phyloP scores from a whole-genome alignment of 2,113 vertebrate species.

The Eurystomus gularis region DNA sequence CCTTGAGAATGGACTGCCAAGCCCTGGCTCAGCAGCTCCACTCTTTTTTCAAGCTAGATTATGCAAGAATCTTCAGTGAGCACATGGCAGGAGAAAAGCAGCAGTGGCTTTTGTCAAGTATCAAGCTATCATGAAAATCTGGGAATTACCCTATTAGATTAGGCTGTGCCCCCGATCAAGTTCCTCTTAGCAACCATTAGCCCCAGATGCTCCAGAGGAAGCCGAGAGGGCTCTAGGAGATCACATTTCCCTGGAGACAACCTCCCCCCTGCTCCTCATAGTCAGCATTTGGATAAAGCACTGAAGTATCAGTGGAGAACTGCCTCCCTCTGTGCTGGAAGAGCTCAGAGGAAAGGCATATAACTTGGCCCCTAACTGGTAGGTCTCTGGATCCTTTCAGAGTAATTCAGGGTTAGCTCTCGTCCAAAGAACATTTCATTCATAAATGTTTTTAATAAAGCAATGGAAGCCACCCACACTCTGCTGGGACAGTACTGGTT shows the following conservation, averaged over 20 bases:
- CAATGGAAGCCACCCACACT: not conserved
- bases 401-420: not conserved
- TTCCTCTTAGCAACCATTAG: constrained; percentile 12
- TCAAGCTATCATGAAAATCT: constrained; percentile 6
- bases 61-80: constrained; percentile 5
- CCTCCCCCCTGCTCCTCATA: not conserved
- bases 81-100: not conserved
- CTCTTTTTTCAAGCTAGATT: not conserved
- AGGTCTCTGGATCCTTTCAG: constrained; percentile 26
- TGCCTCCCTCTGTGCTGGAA: not conserved
- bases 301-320: not conserved
- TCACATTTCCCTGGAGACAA: not conserved
- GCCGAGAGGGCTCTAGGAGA: not conserved
- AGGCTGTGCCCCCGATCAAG: constrained; percentile 9
- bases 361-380: not conserved
- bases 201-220: constrained; percentile 22
- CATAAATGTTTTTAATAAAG: constrained; percentile 11
- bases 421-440: not conserved
- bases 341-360: not conserved
- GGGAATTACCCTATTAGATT: constrained; percentile 42
- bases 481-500: not conserved
- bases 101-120: constrained; percentile 31
- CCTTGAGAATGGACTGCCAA: not conserved
- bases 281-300: not conserved
- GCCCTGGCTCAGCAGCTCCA: not conserved